These are phyloP conservation scores for Diabrotica balteata DNA, from an alignment of 2,888 invertebrate species.

Conservation along the genomic window DNA sequence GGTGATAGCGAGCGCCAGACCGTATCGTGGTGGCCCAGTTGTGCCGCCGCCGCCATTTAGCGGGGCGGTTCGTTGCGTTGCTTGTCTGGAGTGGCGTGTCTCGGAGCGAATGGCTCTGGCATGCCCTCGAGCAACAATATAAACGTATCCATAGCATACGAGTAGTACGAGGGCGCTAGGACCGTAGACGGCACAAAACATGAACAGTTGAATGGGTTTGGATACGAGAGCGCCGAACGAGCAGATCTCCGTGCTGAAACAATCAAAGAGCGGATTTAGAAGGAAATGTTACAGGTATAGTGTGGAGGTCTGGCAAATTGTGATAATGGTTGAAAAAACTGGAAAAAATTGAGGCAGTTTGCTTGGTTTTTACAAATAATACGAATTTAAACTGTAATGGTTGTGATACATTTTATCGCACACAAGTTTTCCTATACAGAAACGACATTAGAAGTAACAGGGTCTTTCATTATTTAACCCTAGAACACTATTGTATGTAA, in stretches of 20 bases:
- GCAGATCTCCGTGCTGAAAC: constrained; percentile 58
- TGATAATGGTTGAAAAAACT: too few species aligned
- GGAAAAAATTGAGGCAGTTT: too few species aligned
- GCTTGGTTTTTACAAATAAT: too few species aligned
- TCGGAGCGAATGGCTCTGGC: constrained; percentile 68
- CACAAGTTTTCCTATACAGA: too few species aligned
- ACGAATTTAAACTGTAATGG: too few species aligned
- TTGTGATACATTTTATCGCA: too few species aligned
- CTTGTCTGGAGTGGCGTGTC: constrained; percentile 62
- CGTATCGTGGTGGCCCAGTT: constrained; percentile 64
- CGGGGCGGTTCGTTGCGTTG: constrained; percentile 36
- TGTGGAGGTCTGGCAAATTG: too few species aligned
- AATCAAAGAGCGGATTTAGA: constrained; percentile 9
- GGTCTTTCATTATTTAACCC: too few species aligned
- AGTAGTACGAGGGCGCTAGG: constrained; percentile 67
- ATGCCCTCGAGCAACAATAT: constrained; percentile 69
- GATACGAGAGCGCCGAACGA: constrained; percentile 63
- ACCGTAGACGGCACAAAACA: constrained; percentile 67
- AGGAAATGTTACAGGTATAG: too few species aligned
- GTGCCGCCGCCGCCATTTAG: constrained; percentile 11
- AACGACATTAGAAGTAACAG: too few species aligned
- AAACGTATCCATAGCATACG: constrained; percentile 70
- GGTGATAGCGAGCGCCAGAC: constrained; percentile 69
- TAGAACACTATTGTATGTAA: too few species aligned
- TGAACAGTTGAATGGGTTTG: constrained; percentile 65